Base-by-base conservation (phyloP, 2,797 vertebrate genomes). In the Ptychobarbus kaznakovi region DNA sequence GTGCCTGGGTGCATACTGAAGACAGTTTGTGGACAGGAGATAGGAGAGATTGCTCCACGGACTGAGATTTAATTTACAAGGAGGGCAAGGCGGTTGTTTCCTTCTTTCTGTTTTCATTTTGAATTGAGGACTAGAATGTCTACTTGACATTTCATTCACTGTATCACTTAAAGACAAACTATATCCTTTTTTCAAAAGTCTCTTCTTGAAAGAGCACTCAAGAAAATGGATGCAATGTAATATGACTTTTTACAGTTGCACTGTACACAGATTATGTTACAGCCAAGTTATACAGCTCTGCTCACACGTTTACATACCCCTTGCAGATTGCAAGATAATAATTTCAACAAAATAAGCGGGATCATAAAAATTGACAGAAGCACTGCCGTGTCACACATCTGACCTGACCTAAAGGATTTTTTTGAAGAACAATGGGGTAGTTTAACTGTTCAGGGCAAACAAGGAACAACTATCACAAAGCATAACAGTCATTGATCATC, bases 111-210 rank as follows among this genome's bases (percentile, higher is more conserved):
- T 89, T 89, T 91, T 88, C 88, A 77, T 78, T 89, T 88, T 80
- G 53, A 82, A 73, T 68, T 81, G 82, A 84, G 80, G 77, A 83
- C 75, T 87, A 80, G 78, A 89, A 74, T 77, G 79, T 86, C 81
- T 91, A 78, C 88, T 86, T 91, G 87, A 93, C 91, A 91, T 92
- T 92, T 92, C 88, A 93, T 92, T 91, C 87, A 90, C 87, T 87
- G 83, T 80, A 91, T 90, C 88, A 88, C 87, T 91, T 91, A 87
- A 89, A 93, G 87, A 90, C 90, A 91, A 92, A 87, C 49, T 80
- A 82, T 88, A 86, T 86, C 86, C 86, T 87, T 89, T 87, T 91
- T 92, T 87, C 89, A 51, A 70, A 81, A 81, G n/a, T 40, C 9
- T 56, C 40, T 70, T 81, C 66, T 70, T 70, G n/a, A 81, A 69